These are phyloP conservation scores for Stichopus horrens DNA, from an alignment of 53 echinoderm and acorn worm species.

Conservation along the genomic window DNA sequence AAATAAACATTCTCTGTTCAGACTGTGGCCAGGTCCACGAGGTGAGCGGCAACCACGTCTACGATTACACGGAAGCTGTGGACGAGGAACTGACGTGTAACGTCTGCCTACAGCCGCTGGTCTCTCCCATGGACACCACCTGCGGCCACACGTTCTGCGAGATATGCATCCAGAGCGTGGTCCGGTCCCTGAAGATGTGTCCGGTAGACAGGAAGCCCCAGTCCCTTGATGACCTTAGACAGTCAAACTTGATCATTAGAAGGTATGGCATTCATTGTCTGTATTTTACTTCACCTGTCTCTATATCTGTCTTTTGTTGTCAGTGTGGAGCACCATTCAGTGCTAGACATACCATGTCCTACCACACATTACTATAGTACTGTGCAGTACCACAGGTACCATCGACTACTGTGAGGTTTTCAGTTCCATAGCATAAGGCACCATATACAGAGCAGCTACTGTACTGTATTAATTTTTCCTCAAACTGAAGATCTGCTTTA, in stretches of 20 bases:
- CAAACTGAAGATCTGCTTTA: not conserved
- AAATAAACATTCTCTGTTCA: slow-evolving; percentile 70
- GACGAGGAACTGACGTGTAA: slow-evolving; percentile 93
- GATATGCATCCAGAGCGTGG: slow-evolving; percentile 77
- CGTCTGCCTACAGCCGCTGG: slow-evolving; percentile 91
- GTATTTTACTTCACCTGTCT: no score
- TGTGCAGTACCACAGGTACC: not conserved
- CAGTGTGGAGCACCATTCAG: no score
- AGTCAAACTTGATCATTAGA: slow-evolving; percentile 86
- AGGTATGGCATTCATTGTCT: slow-evolving; percentile 56
- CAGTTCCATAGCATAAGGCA: no score
- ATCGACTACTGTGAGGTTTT: no score
- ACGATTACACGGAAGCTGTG: slow-evolving; percentile 84
- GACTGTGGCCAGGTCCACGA: slow-evolving; percentile 94
- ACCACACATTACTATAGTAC: not conserved
- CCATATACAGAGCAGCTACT: no score
- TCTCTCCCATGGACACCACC: slow-evolving; percentile 87
- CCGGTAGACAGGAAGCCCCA: slow-evolving; percentile 83
- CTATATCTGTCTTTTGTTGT: no score
- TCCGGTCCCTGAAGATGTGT: slow-evolving; percentile 82
- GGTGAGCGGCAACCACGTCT: slow-evolving; percentile 78
- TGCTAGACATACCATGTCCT: no score
- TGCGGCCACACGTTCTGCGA: slow-evolving; percentile 98
- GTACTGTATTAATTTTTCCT: no score
- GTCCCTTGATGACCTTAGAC: slow-evolving; percentile 72